Base-by-base conservation (phyloP, 2,113 vertebrate species). In the Otocyon megalotis region DNA sequence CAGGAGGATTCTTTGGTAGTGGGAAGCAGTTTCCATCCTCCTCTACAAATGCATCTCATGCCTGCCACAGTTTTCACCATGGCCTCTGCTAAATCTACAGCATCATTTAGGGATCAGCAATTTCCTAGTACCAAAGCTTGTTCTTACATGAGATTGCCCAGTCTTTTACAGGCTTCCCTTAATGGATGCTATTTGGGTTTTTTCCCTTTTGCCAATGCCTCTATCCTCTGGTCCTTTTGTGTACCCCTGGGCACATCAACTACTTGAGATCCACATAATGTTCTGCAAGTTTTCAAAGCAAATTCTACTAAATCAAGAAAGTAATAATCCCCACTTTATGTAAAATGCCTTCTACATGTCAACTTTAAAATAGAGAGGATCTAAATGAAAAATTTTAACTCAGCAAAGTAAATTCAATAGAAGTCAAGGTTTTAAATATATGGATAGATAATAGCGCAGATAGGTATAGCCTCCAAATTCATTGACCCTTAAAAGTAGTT, bases 261-360 rank as follows among this genome's bases (percentile, higher is more conserved):
- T 60, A 50, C 30, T 6, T 88, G 62, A 60, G 32, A 48, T 30
- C 48, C 48, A 32, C 15, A 35, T 26, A 22, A 71, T 17, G 2
- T 82, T 90, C 81, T 93, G 14, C 4, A 88, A 74, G 56, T 54
- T 84, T 85, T 67, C 69, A 81, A 96, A 24, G 30, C 28, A 95
- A 91, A 79, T 60, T 79, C 82, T 43, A 58, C 54, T 37, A 74
- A 48, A 56, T 76, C 54, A 92, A 93, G 81, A 56, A 82, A 76
- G 15, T 88, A 67, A 83, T 81, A 50, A 76, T 56, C 63, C 26
- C 6, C 82, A 53, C 7, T 74, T 85, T 48, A 77, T 50, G 13
- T 63, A 77, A 86, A 82, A 72, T 82, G 9, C 62, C n/a, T 26
- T 50, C 17, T 26, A 50, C 8, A 11, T 62, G 20, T n/a, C 53